Percentiles rank a stretch among this genome's conserved stretches.
These are phyloP conservation scores for Anarsia innoxiella DNA, from an alignment of 2,888 invertebrate species.

Conservation along the genomic window DNA sequence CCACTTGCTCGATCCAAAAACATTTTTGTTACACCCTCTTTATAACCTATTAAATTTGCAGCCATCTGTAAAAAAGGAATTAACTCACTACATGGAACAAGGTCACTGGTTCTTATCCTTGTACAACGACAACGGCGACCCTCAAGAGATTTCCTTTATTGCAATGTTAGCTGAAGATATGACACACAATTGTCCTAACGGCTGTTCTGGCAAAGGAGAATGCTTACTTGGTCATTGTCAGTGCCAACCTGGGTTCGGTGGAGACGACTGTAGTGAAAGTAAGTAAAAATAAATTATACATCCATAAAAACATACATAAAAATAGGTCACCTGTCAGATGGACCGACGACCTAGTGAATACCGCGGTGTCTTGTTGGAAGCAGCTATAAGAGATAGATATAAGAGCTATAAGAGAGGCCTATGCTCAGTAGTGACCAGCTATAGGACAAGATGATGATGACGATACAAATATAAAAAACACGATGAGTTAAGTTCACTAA, in stretches of 20 bases:
- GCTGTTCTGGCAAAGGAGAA: slow-evolving; percentile 97
- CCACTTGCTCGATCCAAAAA: too few relatives aligned
- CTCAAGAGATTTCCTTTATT: slow-evolving; percentile 89
- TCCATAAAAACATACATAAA: too few relatives aligned
- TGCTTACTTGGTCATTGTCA: slow-evolving; percentile 96
- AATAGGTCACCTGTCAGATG: too few relatives aligned
- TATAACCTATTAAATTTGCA: slow-evolving; percentile 54
- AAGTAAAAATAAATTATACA: slow-evolving; percentile 46
- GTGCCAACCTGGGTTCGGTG: slow-evolving; percentile 97
- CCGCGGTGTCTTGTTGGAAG: too few relatives aligned
- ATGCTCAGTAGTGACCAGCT: too few relatives aligned
- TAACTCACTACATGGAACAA: slow-evolving; percentile 95
- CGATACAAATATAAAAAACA: too few relatives aligned
- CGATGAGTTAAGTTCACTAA: too few relatives aligned
- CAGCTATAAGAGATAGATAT: too few relatives aligned
- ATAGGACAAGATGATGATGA: too few relatives aligned
- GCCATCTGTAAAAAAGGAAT: slow-evolving; percentile 92
- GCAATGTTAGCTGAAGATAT: slow-evolving; percentile 91
- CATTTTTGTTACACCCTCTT: not conserved
- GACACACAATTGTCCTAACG: slow-evolving; percentile 96
- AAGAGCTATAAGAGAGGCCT: too few relatives aligned
- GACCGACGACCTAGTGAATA: too few relatives aligned
- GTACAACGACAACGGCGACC: slow-evolving; percentile 96
- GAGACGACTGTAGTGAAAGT: slow-evolving; percentile 98
- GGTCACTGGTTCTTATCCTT: slow-evolving; percentile 97